Base-by-base conservation (phyloP, 2,113 vertebrate species). In the Paradoxurus hermaphroditus region DNA sequence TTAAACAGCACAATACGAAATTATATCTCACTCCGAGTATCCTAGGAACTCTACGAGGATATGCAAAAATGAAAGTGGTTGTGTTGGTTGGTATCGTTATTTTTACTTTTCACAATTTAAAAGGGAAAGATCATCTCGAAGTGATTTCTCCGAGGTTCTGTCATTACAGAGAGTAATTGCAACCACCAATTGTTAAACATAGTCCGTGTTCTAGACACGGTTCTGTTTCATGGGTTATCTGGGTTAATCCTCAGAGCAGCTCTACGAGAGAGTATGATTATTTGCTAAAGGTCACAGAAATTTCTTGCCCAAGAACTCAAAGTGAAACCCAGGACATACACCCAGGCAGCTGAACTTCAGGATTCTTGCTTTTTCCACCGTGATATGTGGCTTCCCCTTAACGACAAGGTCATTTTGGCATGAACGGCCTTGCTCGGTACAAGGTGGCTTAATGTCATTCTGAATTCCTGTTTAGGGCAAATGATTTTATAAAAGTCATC, bases 21-120 rank as follows among this genome's bases (percentile, higher is more conserved):
- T 78, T 87, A 73, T 12, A 44, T 70, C 87, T 68, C 21, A 44
- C 16, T 27, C 36, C 4, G 44, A 49, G 41, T 94, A 23, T 62
- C 75, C 78, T 96, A 8, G 84, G 95, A 93, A 84, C 36, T n/a
- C 63, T 23, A 79, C 34, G 12, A 34, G 77, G 77, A 70, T 53
- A 31, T 2, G 44, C 5, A 67, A 44, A 94, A 87, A 82, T 34
- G 65, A 56, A 93, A 79, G 63, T 85, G 63, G 56, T 41, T 63
- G 1, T 81, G 49, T 88, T 87, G 41, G 49, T 68, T 63, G n/a
- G 36, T 29, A 56, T 56, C 36, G 86, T 46, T 91, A 51, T 39
- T 90, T 91, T 85, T 81, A 39, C 65, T 86, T 95, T 96, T 78
- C 31, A 79, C 27, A 79, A 59, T 68, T 94, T 51, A 51, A 95